Percentiles rank a stretch among this genome's conserved stretches.
Conservation (phyloP, 1,140 invertebrate genomes). For the Drosophila auraria region DNA sequence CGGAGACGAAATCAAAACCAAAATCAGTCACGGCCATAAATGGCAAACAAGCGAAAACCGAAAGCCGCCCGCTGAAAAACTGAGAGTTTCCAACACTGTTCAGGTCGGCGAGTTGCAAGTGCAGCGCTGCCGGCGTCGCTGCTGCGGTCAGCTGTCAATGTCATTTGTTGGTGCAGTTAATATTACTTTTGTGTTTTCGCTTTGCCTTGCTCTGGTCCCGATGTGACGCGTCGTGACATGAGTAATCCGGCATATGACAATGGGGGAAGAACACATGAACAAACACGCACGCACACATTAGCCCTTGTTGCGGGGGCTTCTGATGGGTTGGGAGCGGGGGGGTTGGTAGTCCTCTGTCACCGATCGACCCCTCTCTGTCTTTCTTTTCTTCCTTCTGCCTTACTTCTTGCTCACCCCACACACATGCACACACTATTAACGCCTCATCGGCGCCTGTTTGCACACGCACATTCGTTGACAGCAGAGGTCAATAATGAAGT, state of each 20-base stretch:
- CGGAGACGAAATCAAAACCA: constrained; percentile 20
- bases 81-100: constrained; percentile 24
- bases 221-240: constrained; percentile 48
- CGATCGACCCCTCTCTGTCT: background rate
- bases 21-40: constrained; percentile 59
- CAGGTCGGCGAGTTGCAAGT: constrained; percentile 21
- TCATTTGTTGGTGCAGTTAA: constrained; percentile 37
- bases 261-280: constrained; percentile 60
- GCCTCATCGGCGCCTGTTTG: constrained; percentile 11
- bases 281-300: constrained; percentile 47
- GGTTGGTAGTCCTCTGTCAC: constrained; percentile 10
- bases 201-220: constrained; percentile 21
- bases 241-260: constrained; percentile 69
- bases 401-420: background rate
- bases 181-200: constrained; percentile 10
- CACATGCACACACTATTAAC: constrained; percentile 10
- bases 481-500: constrained; percentile 2
- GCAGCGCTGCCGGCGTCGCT: constrained; percentile 24
- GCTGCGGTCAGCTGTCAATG: constrained; percentile 60
- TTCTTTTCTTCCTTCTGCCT: background rate
- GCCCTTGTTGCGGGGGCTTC: constrained; percentile 2
- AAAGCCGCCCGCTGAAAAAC: constrained; percentile 13
- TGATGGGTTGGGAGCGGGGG: background rate
- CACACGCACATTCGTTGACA: constrained; percentile 10
- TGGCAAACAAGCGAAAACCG: constrained; percentile 44